phyloP scores from a whole-genome alignment of 2,113 vertebrate genomes.

The Craseonycteris thonglongyai region DNA sequence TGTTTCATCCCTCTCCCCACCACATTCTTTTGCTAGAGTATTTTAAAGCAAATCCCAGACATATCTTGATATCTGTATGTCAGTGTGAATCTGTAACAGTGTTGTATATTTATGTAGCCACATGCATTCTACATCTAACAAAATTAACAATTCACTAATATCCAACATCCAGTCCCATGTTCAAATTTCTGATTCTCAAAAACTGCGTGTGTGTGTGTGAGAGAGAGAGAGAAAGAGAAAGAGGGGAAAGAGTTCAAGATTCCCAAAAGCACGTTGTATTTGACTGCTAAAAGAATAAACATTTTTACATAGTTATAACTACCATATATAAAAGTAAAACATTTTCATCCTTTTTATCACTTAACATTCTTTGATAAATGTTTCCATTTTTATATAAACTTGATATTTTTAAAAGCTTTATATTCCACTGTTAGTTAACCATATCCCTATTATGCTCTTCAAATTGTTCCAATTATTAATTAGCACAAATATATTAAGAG shows the following conservation, averaged over 20 bases:
- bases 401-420: constrained; percentile 20
- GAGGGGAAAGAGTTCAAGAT: too few relatives aligned
- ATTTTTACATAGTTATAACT: not conserved
- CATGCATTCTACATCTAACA: not conserved
- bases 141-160: not conserved
- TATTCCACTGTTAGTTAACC: not conserved
- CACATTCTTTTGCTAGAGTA: not conserved
- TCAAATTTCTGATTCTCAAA: constrained; percentile 2
- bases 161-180: not conserved
- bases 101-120: not conserved
- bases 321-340: not conserved
- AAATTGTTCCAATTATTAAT: not conserved
- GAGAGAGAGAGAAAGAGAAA: too few relatives aligned
- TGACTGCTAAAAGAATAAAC: not conserved
- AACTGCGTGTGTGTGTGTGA: not conserved
- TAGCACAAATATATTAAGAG: not conserved
- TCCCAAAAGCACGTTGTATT: not conserved
- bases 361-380: not conserved
- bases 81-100: not conserved
- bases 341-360: not conserved
- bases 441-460: not conserved
- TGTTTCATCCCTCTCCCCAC: not conserved
- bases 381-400: not conserved
- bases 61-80: not conserved
- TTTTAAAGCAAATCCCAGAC: constrained; percentile 13